A percentile compares a stretch with the other conserved stretches of the same genome.
phyloP scores from a whole-genome alignment of 2,113 vertebrate genomes.

The Meleagris gallopavo region DNA sequence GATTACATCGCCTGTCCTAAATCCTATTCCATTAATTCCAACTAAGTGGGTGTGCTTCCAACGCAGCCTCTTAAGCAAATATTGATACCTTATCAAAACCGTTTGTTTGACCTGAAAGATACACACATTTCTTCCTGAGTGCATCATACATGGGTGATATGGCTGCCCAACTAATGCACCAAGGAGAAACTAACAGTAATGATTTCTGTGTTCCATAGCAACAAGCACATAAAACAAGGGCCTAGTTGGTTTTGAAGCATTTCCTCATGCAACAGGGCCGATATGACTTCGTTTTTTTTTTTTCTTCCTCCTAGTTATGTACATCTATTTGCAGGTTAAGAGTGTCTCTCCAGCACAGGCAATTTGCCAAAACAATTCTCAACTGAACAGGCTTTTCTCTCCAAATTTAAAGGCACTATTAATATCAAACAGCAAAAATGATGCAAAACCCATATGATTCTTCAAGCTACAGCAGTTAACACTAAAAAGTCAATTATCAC shows the following conservation, averaged over 20 bases:
- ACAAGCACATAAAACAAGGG: not conserved
- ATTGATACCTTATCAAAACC: conserved; percentile 51
- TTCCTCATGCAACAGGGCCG: not conserved
- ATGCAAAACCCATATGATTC: not conserved
- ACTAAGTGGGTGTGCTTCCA: conserved; percentile 53
- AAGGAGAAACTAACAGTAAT: not conserved
- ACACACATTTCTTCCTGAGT: conserved; percentile 1
- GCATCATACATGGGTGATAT: not conserved
- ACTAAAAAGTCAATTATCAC: conserved; percentile 3
- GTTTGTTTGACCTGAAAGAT: conserved; percentile 4
- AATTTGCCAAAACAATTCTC: not conserved
- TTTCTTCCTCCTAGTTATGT: not conserved
- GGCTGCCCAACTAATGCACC: not conserved
- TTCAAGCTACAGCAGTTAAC: conserved; percentile 3
- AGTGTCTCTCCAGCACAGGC: not conserved
- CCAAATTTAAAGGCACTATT: conserved; percentile 35
- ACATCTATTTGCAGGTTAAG: conserved; percentile 27
- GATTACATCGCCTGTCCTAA: conserved; percentile 80
- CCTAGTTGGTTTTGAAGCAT: not conserved
- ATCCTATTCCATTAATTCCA: conserved; percentile 49
- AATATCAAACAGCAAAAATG: not conserved
- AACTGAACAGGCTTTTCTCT: not conserved
- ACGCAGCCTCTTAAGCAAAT: conserved; percentile 23
- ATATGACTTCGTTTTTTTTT: not conserved
- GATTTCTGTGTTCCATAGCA: not conserved